Evolutionary conservation across 2,113 vertebrate genomes (phyloP).

Genomic region (Trogon melanurus): DNA sequence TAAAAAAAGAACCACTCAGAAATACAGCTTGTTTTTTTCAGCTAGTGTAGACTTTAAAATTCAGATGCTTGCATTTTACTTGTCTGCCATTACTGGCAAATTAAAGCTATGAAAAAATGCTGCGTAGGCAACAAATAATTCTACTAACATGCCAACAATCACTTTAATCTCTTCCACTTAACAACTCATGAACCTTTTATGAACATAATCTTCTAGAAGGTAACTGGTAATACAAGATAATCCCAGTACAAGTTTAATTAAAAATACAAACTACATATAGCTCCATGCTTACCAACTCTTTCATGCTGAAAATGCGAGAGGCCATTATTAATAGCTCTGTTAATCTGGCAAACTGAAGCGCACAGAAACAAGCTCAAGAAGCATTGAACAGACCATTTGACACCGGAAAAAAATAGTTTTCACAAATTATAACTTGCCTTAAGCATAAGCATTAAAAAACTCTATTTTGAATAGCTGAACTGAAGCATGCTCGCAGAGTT

Average conservation of each 20-base stretch:
- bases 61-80: conserved; percentile 20
- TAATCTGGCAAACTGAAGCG: conserved; percentile 63
- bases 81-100: conserved; percentile 47
- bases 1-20: neutral
- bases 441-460: neutral
- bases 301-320: conserved; percentile 34
- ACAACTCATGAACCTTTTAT: conserved; percentile 63
- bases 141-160: conserved; percentile 28
- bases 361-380: conserved; percentile 19
- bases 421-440: conserved; percentile 45
- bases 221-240: conserved; percentile 66
- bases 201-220: conserved; percentile 55
- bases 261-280: conserved; percentile 51
- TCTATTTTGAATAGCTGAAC: neutral
- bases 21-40: neutral
- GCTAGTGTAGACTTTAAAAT: neutral
- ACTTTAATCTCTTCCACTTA: conserved; percentile 66
- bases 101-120: conserved; percentile 42
- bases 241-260: conserved; percentile 70
- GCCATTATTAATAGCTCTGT: conserved; percentile 55
- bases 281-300: conserved; percentile 32
- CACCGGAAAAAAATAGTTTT: conserved; percentile 5
- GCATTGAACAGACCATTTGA: conserved; percentile 44
- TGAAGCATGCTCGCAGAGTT: conserved; percentile 11
- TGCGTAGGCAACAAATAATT: conserved; percentile 50